Evolutionary conservation across 2,888 invertebrate species (phyloP).

Genomic region (Trypoxylon attenuatum): DNA sequence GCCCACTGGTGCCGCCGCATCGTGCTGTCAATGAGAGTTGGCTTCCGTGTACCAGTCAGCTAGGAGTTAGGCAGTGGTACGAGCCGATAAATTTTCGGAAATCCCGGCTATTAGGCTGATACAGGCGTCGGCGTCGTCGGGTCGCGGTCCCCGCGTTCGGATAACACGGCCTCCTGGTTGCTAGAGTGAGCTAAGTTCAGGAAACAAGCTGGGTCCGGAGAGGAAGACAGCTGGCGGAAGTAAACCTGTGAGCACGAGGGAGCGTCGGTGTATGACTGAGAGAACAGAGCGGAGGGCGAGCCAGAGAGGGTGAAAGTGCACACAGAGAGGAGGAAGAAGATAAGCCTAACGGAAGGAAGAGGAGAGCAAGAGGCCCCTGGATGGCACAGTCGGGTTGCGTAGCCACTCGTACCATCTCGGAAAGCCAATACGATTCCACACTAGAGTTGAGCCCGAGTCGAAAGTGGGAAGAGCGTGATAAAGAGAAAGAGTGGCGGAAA

Average conservation of each 20-base stretch:
- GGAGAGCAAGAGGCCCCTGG: background rate
- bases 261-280: too few relatives aligned
- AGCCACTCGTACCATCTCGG: slow-evolving; percentile 36
- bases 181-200: background rate
- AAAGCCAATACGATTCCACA: slow-evolving; percentile 57
- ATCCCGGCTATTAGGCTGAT: slow-evolving; percentile 59
- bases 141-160: slow-evolving; percentile 21
- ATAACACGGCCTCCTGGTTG: slow-evolving; percentile 60
- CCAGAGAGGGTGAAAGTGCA: too few relatives aligned
- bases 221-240: background rate
- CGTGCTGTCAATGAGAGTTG: background rate
- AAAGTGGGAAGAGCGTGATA: slow-evolving; percentile 1
- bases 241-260: too few relatives aligned
- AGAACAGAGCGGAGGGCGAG: too few relatives aligned
- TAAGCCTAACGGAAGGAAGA: background rate
- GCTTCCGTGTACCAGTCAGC: slow-evolving; percentile 20
- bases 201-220: too few relatives aligned
- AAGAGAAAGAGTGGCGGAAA: background rate
- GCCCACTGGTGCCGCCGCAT: background rate
- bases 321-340: background rate
- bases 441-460: slow-evolving; percentile 6
- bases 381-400: slow-evolving; percentile 21
- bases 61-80: slow-evolving; percentile 1
- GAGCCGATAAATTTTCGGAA: slow-evolving; percentile 59
- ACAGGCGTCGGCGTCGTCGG: slow-evolving; percentile 42